Percentiles rank a stretch among this genome's conserved stretches.
Evolutionary conservation across 1,140 invertebrate species (phyloP).

Genomic region (Drosophila eugracilis): DNA sequence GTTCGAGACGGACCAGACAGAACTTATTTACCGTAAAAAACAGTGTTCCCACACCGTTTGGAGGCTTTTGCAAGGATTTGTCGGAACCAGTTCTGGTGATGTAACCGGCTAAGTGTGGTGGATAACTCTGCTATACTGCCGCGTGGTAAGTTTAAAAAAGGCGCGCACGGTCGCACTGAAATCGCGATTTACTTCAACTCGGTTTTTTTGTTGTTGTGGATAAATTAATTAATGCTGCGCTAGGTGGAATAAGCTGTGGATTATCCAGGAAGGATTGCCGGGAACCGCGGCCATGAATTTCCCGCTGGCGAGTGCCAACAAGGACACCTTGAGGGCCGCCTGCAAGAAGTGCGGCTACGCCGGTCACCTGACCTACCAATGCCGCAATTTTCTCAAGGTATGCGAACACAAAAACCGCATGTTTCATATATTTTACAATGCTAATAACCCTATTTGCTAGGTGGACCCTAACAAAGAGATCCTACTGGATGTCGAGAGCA

Average conservation of each 20-base stretch:
- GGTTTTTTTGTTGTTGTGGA: conserved; percentile 8
- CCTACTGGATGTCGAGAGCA: conserved; percentile 97
- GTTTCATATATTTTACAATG: background rate
- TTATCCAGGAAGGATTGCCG: background rate
- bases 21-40: too few relatives aligned
- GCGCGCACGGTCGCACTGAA: background rate
- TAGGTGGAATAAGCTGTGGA: conserved; percentile 1
- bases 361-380: conserved; percentile 98
- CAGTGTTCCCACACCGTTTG: background rate
- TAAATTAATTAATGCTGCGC: conserved; percentile 10
- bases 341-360: conserved; percentile 98
- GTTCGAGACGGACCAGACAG: background rate
- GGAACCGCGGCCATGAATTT: conserved; percentile 72
- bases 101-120: background rate
- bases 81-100: background rate
- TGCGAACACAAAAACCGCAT: conserved; percentile 63
- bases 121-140: background rate
- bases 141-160: background rate
- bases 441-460: conserved; percentile 67
- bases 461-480: conserved; percentile 95
- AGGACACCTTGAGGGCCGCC: conserved; percentile 91
- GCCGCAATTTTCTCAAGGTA: conserved; percentile 97
- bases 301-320: conserved; percentile 86
- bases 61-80: too few relatives aligned
- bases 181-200: background rate